Base-by-base conservation (phyloP, 2,113 vertebrate species). In the Nipponia nippon region DNA sequence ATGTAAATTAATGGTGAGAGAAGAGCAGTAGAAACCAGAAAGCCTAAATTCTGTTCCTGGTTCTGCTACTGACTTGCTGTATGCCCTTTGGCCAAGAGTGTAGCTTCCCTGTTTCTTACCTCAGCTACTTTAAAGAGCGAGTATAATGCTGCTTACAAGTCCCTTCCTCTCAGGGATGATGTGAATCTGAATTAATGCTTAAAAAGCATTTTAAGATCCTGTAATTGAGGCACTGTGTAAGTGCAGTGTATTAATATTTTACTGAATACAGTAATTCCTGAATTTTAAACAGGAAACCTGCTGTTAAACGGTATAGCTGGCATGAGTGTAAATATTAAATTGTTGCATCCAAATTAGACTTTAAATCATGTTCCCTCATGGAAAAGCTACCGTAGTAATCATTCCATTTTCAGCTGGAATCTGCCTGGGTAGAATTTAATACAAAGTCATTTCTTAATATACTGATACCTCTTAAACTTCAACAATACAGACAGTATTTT, bases 201-300 rank as follows among this genome's bases (percentile, higher is more conserved):
- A 62, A 94, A 89, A 80, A 91, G 83, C 90, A 76, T 71, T 96
- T 95, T 95, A 88, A 69, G 81, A 80, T 93, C 53, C 87, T 93
- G 84, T 95, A 97, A 95, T 27, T 93, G 87, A 90, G 84, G 53
- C 53, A 66, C 53, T 62, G 18, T 93, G 58, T 91, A 94, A 96
- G 42, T 88, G 75, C 62, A 88, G 17, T 77, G 32, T 88, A 83
- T 96, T 93, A 95, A 95, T 90, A 95, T 93, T 97, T 95, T 93
- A 91, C 94, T 90, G 83, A 87, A 79, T 76, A 80, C 16, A 44
- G 78, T 85, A 93, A 88, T 87, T 93, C 38, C 62, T 83, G 96
- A 89, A 95, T 95, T 96, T 96, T 87, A 94, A 95, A 46, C 38
- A 94, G 91, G 75, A 91, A 95, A 38, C 78, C 40, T 0, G 14